These are phyloP conservation scores for Pristionchus arcanus DNA, from an alignment of 2,888 invertebrate species.

Conservation along the genomic window DNA sequence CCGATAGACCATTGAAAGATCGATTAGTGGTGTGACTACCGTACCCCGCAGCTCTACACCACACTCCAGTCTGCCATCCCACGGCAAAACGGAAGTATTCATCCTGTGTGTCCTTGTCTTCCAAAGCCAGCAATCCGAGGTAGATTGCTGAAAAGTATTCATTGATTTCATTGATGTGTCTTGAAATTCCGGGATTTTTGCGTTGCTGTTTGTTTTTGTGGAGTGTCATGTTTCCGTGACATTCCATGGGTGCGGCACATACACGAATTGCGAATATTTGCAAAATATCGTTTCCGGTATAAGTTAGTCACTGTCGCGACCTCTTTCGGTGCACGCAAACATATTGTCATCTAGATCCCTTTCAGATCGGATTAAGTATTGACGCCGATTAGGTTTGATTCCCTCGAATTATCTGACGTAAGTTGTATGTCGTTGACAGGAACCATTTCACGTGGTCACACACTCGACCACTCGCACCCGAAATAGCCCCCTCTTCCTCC, in stretches of 20 bases:
- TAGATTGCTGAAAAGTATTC: conserved; percentile 83
- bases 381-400: neutral
- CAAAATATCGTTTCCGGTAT: conserved; percentile 6
- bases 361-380: neutral
- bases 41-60: conserved; percentile 68
- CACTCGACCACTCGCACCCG: neutral
- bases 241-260: neutral
- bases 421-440: neutral
- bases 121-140: conserved; percentile 92
- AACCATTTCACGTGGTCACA: conserved; percentile 23
- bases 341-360: neutral
- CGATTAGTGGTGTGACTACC: neutral
- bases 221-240: neutral
- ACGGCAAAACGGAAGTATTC: conserved; percentile 97
- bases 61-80: conserved; percentile 91
- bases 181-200: neutral
- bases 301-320: neutral
- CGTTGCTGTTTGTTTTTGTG: neutral
- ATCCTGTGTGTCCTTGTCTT: conserved; percentile 95
- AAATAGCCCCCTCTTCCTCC: conserved; percentile 24
- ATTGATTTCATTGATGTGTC: neutral
- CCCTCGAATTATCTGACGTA: neutral
- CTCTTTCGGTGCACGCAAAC: neutral
- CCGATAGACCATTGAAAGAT: conserved; percentile 15
- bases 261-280: neutral